These are phyloP conservation scores for Galerucella pusilla DNA, from an alignment of 2,888 invertebrate genomes.

Conservation along the genomic window DNA sequence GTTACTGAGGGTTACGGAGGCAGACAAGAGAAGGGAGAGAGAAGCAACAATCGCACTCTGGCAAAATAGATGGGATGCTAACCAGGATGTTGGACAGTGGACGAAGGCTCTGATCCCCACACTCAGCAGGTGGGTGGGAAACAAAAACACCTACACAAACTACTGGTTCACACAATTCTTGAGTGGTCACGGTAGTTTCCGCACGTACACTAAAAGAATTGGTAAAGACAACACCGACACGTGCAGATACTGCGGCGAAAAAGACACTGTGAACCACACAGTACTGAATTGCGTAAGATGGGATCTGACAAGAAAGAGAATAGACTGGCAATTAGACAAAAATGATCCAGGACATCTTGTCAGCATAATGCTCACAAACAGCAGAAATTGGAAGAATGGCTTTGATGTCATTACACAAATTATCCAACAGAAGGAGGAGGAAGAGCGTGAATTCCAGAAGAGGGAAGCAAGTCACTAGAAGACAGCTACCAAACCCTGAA, in stretches of 20 bases:
- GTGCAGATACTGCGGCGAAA: constrained; percentile 4
- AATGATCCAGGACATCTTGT: neutral
- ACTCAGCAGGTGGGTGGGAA: neutral
- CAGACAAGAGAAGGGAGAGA: constrained; percentile 10
- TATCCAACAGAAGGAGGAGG: neutral
- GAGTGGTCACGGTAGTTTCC: constrained; percentile 1
- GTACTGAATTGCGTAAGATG: neutral
- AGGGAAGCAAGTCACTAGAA: neutral
- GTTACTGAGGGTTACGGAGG: neutral
- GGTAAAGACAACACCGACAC: neutral
- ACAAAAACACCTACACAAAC: neutral
- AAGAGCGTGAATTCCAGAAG: neutral
- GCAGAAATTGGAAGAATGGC: neutral
- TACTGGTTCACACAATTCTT: constrained; percentile 7
- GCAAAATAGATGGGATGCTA: constrained; percentile 22
- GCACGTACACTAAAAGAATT: neutral
- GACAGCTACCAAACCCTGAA: constrained; percentile 2
- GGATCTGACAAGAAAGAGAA: neutral
- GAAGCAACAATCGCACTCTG: neutral
- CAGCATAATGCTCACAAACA: neutral
- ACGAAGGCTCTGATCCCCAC: constrained; percentile 3
- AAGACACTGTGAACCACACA: neutral
- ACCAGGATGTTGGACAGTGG: constrained; percentile 2
- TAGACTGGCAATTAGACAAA: neutral
- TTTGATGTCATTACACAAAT: neutral